Conservation (phyloP, 2,113 vertebrate genomes). For the Semicossyphus pulcher region DNA sequence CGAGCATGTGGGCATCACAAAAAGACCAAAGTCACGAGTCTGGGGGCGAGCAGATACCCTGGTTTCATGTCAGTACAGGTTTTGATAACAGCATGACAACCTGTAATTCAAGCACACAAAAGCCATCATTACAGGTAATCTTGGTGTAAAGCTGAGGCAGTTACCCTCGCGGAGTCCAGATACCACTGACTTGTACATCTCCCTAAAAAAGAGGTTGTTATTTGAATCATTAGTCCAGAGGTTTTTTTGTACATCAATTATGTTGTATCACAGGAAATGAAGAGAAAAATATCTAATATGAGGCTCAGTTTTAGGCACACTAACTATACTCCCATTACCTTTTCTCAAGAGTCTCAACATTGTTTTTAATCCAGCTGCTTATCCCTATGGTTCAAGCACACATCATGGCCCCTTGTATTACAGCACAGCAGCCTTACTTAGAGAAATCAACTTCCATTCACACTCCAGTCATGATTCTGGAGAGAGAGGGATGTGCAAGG, state of each 20-base stretch:
- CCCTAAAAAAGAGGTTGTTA: constrained; percentile 41
- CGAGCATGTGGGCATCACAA: constrained; percentile 41
- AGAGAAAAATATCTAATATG: constrained; percentile 10
- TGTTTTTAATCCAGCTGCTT: not conserved
- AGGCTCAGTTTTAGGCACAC: not conserved
- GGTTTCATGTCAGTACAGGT: constrained; percentile 34
- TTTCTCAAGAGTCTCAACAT: not conserved
- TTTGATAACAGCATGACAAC: constrained; percentile 44
- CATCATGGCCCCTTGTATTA: not conserved
- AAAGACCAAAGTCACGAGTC: constrained; percentile 68
- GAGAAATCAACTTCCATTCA: constrained; percentile 1
- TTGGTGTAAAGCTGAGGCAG: constrained; percentile 14
- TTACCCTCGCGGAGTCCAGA: not conserved
- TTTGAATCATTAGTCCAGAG: constrained; percentile 1
- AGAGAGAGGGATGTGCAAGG: not conserved
- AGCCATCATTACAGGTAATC: constrained; percentile 67
- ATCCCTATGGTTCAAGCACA: not conserved
- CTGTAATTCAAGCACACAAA: constrained; percentile 66
- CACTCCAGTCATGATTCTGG: constrained; percentile 3
- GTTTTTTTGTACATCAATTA: constrained; percentile 32
- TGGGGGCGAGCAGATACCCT: not conserved
- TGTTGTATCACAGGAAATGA: not conserved
- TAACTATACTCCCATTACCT: not conserved
- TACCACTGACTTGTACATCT: constrained; percentile 19
- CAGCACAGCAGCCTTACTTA: constrained; percentile 8